Evolutionary conservation across 1,140 invertebrate species (phyloP), one percentile per base, ranked within the genome.

Genomic region (Pseudomyrmex flavicornis): DNA sequence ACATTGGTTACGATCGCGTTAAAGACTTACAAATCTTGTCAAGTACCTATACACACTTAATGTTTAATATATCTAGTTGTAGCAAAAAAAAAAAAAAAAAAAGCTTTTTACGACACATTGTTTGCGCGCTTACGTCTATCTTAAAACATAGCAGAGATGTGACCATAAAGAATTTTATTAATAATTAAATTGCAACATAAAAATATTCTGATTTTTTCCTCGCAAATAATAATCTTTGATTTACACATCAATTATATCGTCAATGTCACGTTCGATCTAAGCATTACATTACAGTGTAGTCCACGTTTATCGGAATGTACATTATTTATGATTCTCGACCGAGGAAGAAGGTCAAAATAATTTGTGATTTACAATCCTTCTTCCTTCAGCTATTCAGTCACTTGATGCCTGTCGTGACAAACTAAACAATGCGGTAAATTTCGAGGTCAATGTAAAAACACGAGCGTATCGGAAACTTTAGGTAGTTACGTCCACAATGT

Each of bases 401-500:
- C 63, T 70, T 72, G 35, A 35, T 35, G 44, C 9, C 15, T 59
- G 7, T 13, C 12, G 26, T 72, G n/a, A 80, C 44, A 70, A 70
- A 79, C 17, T 48, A 26, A 79, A 52, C 5, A 59, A 26, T 58
- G 13, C 70, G 20, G 7, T 70, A 58, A 72, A 50, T 80, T 80
- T 72, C 46, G 54, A 80, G 72, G 54, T 80, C 66, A 50, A 52
- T 46, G 54, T 80, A 80, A 46, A 35, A 79, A 70, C 20, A 70
- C 44, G 15, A 70, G 48, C 59, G 84, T 59, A 82, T 68, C 75
- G 58, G 56, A 61, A 70, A 77, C 77, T 26, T 80, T 87, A 88
- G 86, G 46, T 79, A 86, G 79, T 77, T 87, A 66, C 82, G 82
- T 90, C 76, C 85, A 85, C 85, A 91, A 87, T 87, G 89, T 92